phyloP scores from a whole-genome alignment of 2,888 invertebrate species.

The Chrysolina oricalcia region DNA sequence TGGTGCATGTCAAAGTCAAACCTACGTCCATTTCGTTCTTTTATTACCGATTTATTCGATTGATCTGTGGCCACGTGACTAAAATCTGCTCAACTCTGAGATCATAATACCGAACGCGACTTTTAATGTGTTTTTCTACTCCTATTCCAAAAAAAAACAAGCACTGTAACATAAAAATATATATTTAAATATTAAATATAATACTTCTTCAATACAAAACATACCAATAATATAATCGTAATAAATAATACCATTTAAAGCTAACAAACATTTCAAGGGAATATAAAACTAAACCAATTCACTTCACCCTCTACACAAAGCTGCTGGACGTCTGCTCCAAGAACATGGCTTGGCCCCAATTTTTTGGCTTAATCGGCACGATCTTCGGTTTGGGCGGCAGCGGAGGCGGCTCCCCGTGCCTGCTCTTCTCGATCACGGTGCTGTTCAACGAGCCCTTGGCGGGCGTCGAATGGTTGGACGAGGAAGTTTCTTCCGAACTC shows the following conservation, averaged over 20 bases:
- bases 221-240: constrained; percentile 45
- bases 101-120: no score
- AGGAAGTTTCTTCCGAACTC: constrained; percentile 49
- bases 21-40: not conserved
- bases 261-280: constrained; percentile 4
- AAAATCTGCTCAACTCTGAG: no score
- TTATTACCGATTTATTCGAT: no score
- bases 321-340: constrained; percentile 79
- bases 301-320: constrained; percentile 73
- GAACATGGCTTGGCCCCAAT: constrained; percentile 75
- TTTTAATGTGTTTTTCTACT: no score
- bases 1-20: not conserved
- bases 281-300: constrained; percentile 3
- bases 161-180: constrained; percentile 44
- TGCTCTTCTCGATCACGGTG: constrained; percentile 61
- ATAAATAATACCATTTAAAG: constrained; percentile 29
- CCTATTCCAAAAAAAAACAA: not conserved
- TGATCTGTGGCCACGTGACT: no score
- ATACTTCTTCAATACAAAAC: constrained; percentile 55
- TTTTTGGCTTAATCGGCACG: constrained; percentile 77
- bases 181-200: constrained; percentile 55
- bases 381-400: constrained; percentile 85
- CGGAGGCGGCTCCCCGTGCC: constrained; percentile 77
- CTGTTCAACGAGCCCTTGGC: constrained; percentile 59
- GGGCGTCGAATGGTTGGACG: constrained; percentile 58